A percentile compares a stretch with the other conserved stretches of the same genome.
Conservation (phyloP, 2,113 vertebrate species). For the Peromyscus maniculatus region DNA sequence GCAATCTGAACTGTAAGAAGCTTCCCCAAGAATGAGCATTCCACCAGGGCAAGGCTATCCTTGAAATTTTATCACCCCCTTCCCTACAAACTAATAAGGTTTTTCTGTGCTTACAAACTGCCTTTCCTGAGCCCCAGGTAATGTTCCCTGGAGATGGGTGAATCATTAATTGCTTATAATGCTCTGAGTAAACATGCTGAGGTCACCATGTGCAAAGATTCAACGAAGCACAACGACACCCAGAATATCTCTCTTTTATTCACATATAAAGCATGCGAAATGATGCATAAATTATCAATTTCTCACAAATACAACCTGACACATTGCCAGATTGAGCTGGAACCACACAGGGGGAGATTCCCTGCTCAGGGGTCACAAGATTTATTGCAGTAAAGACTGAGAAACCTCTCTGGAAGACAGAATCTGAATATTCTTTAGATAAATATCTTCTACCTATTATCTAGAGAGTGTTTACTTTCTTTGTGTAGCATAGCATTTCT, state of each 20-base stretch:
- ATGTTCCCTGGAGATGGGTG: constrained; percentile 37
- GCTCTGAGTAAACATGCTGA: not conserved
- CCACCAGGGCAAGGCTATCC: constrained; percentile 7
- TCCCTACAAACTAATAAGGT: constrained; percentile 65
- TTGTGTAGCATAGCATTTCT: not conserved
- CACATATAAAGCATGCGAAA: constrained; percentile 41
- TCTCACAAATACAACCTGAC: constrained; percentile 55
- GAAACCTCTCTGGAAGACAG: not conserved
- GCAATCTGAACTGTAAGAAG: constrained; percentile 53
- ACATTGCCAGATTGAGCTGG: not conserved
- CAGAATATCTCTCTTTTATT: constrained; percentile 62
- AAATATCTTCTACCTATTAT: not conserved
- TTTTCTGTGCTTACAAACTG: constrained; percentile 28
- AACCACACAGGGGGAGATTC: not conserved
- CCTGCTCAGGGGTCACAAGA: not conserved
- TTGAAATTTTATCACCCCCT: constrained; percentile 61
- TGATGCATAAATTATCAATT: constrained; percentile 58
- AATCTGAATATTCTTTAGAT: constrained; percentile 38
- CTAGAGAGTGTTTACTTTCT: not conserved
- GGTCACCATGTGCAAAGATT: not conserved
- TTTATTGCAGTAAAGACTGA: not conserved
- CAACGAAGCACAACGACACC: not conserved
- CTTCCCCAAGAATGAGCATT: constrained; percentile 58
- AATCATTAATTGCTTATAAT: constrained; percentile 67
- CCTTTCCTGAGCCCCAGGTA: constrained; percentile 58